Conservation (phyloP, 2,113 vertebrate genomes). For the Pongo pygmaeus region DNA sequence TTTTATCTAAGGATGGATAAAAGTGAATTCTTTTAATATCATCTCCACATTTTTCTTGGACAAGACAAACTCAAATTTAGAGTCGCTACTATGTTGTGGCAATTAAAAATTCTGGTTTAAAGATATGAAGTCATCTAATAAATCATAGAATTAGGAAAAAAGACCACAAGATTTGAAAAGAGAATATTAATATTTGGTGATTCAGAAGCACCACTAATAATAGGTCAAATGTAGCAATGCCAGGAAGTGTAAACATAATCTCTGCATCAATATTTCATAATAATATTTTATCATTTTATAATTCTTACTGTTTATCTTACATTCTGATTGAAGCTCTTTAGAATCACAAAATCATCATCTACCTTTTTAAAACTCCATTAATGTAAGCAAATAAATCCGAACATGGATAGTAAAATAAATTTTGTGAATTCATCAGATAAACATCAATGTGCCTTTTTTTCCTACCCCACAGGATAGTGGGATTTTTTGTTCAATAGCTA, state of each 20-base stretch:
- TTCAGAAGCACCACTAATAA: constrained; percentile 65
- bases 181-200: constrained; percentile 78
- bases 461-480: background rate
- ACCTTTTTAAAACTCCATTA: background rate
- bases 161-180: background rate
- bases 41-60: background rate
- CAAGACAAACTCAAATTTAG: background rate
- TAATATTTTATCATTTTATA: constrained; percentile 57
- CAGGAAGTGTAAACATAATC: constrained; percentile 72
- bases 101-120: constrained; percentile 8
- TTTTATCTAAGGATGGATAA: background rate
- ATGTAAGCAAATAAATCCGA: background rate
- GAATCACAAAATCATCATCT: background rate
- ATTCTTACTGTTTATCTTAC: background rate
- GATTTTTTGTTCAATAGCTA: background rate
- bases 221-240: constrained; percentile 69
- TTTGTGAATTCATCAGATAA: background rate
- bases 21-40: constrained; percentile 6
- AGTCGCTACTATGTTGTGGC: background rate
- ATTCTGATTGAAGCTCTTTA: background rate
- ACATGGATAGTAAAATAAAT: background rate
- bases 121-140: background rate
- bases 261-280: constrained; percentile 73
- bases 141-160: background rate
- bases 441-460: background rate